These are phyloP conservation scores for Diglossa cyanea DNA, from an alignment of 2,797 vertebrate genomes.

Conservation along the genomic window DNA sequence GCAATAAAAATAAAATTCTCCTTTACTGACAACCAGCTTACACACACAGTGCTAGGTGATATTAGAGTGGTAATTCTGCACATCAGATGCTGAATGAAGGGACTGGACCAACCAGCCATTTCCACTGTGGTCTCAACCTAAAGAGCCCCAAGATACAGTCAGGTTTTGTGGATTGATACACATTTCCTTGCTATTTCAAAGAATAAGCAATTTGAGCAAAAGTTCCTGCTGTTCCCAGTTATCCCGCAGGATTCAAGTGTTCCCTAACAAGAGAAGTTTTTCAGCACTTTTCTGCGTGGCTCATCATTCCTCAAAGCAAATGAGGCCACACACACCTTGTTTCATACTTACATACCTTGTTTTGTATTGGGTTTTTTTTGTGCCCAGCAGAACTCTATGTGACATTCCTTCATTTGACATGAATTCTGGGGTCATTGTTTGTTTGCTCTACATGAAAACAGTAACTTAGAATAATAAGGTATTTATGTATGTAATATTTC, in stretches of 20 bases:
- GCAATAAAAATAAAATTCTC: not conserved
- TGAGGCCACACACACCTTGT: not conserved
- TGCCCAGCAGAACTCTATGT: not conserved
- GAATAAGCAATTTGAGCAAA: not conserved
- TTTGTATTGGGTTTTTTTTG: not conserved
- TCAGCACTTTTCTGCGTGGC: not conserved
- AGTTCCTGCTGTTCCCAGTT: not conserved
- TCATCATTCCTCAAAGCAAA: not conserved
- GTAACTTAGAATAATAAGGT: not conserved
- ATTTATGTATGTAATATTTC: not conserved
- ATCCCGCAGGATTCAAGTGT: not conserved
- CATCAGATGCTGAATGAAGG: not conserved
- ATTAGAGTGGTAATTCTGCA: not conserved
- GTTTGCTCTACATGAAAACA: not conserved
- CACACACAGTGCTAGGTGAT: not conserved
- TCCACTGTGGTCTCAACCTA: not conserved
- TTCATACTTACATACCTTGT: not conserved
- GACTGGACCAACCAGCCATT: not conserved
- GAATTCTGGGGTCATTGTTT: not conserved
- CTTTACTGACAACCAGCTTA: not conserved
- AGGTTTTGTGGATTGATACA: not conserved
- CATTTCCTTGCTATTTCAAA: not conserved
- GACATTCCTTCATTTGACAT: not conserved
- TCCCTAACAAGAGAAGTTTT: not conserved
- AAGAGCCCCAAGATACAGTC: not conserved